These are phyloP conservation scores for Philaenus spumarius DNA, from an alignment of 1,140 invertebrate genomes.

Conservation along the genomic window DNA sequence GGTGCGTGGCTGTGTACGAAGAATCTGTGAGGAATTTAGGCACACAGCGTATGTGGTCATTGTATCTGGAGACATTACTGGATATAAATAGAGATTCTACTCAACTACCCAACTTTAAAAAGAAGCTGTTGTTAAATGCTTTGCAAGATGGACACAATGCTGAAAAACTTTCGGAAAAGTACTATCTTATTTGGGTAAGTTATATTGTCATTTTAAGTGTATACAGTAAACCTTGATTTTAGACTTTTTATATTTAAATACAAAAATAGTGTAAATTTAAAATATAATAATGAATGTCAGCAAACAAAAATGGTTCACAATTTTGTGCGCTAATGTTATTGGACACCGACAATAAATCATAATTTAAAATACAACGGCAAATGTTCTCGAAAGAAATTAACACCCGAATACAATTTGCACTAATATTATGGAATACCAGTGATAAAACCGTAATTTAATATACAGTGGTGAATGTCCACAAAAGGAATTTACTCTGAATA, in stretches of 20 bases:
- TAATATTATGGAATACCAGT: too few relatives aligned
- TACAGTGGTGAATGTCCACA: too few relatives aligned
- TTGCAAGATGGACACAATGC: slow-evolving; percentile 41
- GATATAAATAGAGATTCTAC: slow-evolving; percentile 41
- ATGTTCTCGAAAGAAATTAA: too few relatives aligned
- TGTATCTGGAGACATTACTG: slow-evolving; percentile 45
- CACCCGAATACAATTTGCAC: too few relatives aligned
- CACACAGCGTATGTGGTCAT: slow-evolving; percentile 47
- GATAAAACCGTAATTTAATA: too few relatives aligned
- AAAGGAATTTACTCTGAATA: too few relatives aligned
- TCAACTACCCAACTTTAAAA: slow-evolving; percentile 41
- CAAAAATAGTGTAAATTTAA: too few relatives aligned
- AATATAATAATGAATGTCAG: too few relatives aligned
- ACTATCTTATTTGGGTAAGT: slow-evolving; percentile 45
- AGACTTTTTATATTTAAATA: background rate
- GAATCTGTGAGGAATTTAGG: slow-evolving; percentile 46
- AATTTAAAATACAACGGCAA: too few relatives aligned
- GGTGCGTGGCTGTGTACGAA: slow-evolving; percentile 41
- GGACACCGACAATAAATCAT: too few relatives aligned
- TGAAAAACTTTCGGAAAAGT: slow-evolving; percentile 43
- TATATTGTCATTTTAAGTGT: background rate
- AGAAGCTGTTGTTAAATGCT: slow-evolving; percentile 42
- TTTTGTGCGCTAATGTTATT: too few relatives aligned
- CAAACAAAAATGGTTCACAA: too few relatives aligned
- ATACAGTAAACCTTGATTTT: background rate